Base-by-base conservation (phyloP, 2,888 invertebrate species). In the Drosophila pseudotalamancana region DNA sequence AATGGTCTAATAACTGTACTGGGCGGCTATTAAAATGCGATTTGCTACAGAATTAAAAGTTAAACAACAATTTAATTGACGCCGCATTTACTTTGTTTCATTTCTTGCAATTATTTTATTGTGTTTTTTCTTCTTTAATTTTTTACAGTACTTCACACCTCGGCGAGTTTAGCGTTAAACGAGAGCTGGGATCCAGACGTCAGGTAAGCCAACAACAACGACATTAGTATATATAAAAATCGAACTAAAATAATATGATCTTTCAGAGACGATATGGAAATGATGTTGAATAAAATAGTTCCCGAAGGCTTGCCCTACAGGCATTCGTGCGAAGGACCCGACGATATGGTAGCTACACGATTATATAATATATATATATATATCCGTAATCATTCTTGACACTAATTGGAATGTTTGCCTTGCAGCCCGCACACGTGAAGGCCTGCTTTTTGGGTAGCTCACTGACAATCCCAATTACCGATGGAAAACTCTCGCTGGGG, bases 121-220 rank as follows among this genome's bases (percentile, higher is more conserved):
- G 14, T n/a, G n/a, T 35, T 11, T 34, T 18, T n/a, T 8, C 9
- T 37, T 49, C 50, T 43, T 56, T 21, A 27, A 6, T 18, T 27
- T 6, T 64, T 71, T 65, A 3, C 94, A 98, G 98, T 99, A 92
- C 95, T 98, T 93, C 98, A 98, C 93, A 99, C 98, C 90, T 98
- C 98, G 90, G 98, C 98, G 91, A 98, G 98, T 93, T 94, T 99
- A 92, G 97, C 98, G 86, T 94, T 98, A 91, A 98, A 98, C 92
- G 98, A 98, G 94, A 98, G 98, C 93, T 98, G 98, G 98, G 98
- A 98, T 93, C 98, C 98, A 76, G 97, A 97, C 92, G 98, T 98
- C 71, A 93, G 94, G 93, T 93, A 90, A 90, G 74, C 11, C 32
- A 4, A 4, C 14, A 4, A 6, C 9, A 8, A 8, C 1, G n/a